These are phyloP conservation scores for Acrossocheilus fasciatus DNA, from an alignment of 2,797 vertebrate species.

Conservation along the genomic window DNA sequence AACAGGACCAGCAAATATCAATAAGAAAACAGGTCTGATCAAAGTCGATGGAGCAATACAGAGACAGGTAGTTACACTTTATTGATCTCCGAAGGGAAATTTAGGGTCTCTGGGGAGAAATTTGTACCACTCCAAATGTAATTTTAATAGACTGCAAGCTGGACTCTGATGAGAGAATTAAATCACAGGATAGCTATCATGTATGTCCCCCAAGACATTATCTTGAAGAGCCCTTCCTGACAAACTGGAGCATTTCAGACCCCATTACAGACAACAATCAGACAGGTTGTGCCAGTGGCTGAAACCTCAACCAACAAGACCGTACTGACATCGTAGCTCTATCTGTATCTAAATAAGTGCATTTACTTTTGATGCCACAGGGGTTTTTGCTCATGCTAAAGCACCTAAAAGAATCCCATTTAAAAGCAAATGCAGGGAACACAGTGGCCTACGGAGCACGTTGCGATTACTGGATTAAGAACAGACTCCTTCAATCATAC, in stretches of 20 bases:
- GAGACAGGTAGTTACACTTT: neutral
- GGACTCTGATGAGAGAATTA: conserved; percentile 8
- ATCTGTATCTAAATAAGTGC: neutral
- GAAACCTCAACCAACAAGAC: neutral
- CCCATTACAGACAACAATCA: conserved; percentile 27
- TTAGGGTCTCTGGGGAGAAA: conserved; percentile 10
- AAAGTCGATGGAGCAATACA: neutral
- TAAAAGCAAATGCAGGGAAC: conserved; percentile 24
- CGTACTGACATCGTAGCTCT: neutral
- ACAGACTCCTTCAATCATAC: neutral
- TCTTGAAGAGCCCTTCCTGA: neutral
- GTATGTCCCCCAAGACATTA: neutral
- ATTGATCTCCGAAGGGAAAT: conserved; percentile 15
- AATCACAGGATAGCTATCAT: neutral
- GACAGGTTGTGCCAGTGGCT: conserved; percentile 32
- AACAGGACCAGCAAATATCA: neutral
- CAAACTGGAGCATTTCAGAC: conserved; percentile 8
- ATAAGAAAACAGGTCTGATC: conserved; percentile 10
- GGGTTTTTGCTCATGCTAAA: neutral
- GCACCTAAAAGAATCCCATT: neutral
- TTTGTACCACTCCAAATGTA: conserved; percentile 12
- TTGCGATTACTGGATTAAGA: conserved; percentile 8
- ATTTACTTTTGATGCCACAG: neutral
- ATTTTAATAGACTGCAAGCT: conserved; percentile 25
- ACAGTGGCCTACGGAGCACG: conserved; percentile 38